Base-by-base conservation (phyloP, 2,797 vertebrate genomes). In the Sciurus carolinensis region DNA sequence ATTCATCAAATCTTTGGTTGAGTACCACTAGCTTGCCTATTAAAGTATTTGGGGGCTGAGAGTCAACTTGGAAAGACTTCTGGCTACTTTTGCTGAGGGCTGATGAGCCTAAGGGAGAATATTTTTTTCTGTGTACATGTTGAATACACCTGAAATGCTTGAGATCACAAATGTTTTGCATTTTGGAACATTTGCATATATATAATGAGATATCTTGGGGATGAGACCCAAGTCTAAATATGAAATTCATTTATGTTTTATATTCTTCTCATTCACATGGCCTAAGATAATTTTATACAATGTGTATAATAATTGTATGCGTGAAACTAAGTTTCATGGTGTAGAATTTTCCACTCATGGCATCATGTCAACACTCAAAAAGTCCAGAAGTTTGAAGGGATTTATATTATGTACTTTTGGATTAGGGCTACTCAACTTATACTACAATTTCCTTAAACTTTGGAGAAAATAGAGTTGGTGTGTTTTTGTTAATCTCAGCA, bases 401-500 rank as follows among this genome's bases (percentile, higher is more conserved):
- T 66, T 36, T 22, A 28, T 7, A 72, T 52, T n/a, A 52, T 7
- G 33, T 14, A 62, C 50, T 62, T 90, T 82, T 11, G 7, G 15
- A 15, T 72, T 26, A 80, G 22, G 54, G 3, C 22, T 54, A 7
- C 18, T 90, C 64, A 77, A 28, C 24, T n/a, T 64, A 22, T 62
- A 86, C 36, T 80, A 39, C 17, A 26, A 28, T 73, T 96, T 92
- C 9, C 69, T 92, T 96, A 62, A 64, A 76, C 30, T 75, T 81
- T 72, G 57, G 72, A 91, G 50, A 89, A 42, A 81, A 81, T 15
- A 80, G 39, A 82, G 17, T 72, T 59, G 67, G 10, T 67, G 44
- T 95, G 7, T 47, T 88, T 86, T 87, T 71, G 77, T 88, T 85
- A 39, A 93, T 96, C 44, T 93, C 77, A 77, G 36, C 52, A 62